phyloP scores from a whole-genome alignment of 2,888 invertebrate species.

The Phorcus lineatus region DNA sequence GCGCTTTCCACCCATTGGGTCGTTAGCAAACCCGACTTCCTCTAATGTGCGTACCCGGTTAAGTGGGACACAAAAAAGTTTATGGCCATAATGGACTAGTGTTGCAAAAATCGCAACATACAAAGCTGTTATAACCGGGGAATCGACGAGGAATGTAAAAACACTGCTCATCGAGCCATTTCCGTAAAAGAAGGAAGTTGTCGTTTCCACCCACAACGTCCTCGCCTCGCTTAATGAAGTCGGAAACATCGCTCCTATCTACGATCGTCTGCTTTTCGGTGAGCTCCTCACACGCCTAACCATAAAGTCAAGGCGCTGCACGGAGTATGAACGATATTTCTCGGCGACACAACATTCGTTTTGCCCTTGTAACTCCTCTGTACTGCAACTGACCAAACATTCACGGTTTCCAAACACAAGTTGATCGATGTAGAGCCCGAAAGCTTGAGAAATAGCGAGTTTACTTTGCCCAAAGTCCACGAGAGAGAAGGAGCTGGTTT shows the following conservation, averaged over 20 bases:
- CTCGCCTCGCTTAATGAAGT: conserved; percentile 55
- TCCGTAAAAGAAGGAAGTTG: conserved; percentile 35
- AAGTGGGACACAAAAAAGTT: conserved; percentile 60
- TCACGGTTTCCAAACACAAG: too few species aligned
- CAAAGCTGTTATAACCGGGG: conserved; percentile 50
- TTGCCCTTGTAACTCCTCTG: too few species aligned
- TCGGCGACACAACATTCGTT: too few species aligned
- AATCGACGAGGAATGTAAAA: conserved; percentile 41
- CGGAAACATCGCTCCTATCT: not conserved
- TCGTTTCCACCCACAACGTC: conserved; percentile 55
- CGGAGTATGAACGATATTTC: too few species aligned
- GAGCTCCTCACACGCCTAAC: too few species aligned
- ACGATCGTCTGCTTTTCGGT: too few species aligned
- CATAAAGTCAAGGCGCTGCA: too few species aligned
- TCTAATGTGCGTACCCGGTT: conserved; percentile 66
- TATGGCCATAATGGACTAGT: conserved; percentile 48
- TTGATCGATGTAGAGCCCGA: too few species aligned
- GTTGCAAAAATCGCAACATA: conserved; percentile 33
- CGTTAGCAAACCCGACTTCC: conserved; percentile 68
- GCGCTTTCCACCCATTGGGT: conserved; percentile 60
- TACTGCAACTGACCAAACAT: too few species aligned
- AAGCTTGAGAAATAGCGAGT: too few species aligned
- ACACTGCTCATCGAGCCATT: conserved; percentile 34
- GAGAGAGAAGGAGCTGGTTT: too few species aligned
- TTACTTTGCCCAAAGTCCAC: too few species aligned